These are phyloP conservation scores for Pelagia noctiluca DNA, from an alignment of 30 jellyfish, hydroid and myxozoan species.

Conservation along the genomic window DNA sequence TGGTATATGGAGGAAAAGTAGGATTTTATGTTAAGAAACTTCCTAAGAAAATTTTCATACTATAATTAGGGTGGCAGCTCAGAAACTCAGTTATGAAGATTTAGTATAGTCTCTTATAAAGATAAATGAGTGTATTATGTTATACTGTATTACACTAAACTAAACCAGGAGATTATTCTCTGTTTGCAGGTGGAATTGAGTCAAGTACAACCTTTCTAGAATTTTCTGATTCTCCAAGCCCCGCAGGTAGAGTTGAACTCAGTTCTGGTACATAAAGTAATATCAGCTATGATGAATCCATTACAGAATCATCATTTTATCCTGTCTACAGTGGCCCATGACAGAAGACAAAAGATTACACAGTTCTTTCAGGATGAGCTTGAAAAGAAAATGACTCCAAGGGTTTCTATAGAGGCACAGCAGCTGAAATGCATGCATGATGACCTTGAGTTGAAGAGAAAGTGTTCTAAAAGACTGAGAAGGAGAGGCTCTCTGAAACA, in stretches of 20 bases:
- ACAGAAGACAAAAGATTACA: conserved; percentile 13
- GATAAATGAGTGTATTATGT: too few relatives aligned
- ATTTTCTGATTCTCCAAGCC: background rate
- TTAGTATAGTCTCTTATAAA: too few relatives aligned
- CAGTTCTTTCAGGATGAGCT: conserved; percentile 14
- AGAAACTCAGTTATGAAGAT: too few relatives aligned
- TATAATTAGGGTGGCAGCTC: too few relatives aligned
- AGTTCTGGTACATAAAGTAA: background rate
- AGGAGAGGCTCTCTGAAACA: conserved; percentile 1
- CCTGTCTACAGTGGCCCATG: background rate
- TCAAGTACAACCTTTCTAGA: conserved; percentile 1
- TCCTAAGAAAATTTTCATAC: too few relatives aligned
- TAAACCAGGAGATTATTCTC: background rate
- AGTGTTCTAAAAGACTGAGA: background rate
- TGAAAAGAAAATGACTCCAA: conserved; percentile 27
- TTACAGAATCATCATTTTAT: background rate
- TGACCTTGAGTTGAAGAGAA: conserved; percentile 14
- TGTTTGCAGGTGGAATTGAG: conserved; percentile 29
- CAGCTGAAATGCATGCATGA: background rate
- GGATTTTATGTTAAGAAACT: too few relatives aligned
- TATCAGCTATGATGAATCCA: background rate
- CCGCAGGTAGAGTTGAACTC: background rate
- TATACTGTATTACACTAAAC: background rate
- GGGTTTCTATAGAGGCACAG: conserved; percentile 31
- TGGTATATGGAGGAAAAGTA: too few relatives aligned